Conservation (phyloP, 2,113 vertebrate genomes). For the Sinocyclocheilus maitianheensis region DNA sequence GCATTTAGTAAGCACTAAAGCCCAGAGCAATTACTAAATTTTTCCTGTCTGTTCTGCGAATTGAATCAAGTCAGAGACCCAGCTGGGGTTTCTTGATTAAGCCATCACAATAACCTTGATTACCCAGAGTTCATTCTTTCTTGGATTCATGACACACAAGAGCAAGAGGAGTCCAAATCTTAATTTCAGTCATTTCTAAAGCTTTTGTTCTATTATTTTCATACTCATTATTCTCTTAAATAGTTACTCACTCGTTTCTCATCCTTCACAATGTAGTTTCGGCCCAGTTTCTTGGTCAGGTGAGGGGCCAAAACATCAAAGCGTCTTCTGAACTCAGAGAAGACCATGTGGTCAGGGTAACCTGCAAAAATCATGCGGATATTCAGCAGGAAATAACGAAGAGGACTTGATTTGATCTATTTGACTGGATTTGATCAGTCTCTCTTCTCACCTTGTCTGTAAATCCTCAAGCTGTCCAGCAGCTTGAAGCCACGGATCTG, state of each 20-base stretch:
- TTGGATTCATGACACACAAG: conserved; percentile 64
- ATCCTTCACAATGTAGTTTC: conserved; percentile 95
- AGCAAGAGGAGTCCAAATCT: conserved; percentile 68
- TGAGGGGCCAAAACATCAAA: conserved; percentile 95
- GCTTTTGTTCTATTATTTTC: conserved; percentile 46
- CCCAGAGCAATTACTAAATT: conserved; percentile 59
- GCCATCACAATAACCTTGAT: conserved; percentile 70
- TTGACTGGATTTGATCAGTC: neutral
- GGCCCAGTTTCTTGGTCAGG: conserved; percentile 94
- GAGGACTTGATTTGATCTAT: neutral
- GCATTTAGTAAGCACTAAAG: conserved; percentile 51
- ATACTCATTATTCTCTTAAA: neutral
- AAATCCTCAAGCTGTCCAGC: conserved; percentile 90
- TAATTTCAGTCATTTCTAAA: conserved; percentile 47
- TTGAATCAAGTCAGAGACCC: conserved; percentile 59
- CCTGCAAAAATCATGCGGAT: conserved; percentile 70
- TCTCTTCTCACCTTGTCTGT: conserved; percentile 86
- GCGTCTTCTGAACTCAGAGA: conserved; percentile 92
- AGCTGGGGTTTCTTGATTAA: conserved; percentile 70
- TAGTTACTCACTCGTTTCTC: conserved; percentile 86
- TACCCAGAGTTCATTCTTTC: conserved; percentile 68
- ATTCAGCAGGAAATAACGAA: neutral
- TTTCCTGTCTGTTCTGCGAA: conserved; percentile 48
- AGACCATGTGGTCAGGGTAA: conserved; percentile 96
- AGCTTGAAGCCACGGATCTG: conserved; percentile 92